Evolutionary conservation across 2,113 vertebrate genomes (phyloP), one percentile per base, ranked within the genome.

Genomic region (Cyanoderma ruficeps): DNA sequence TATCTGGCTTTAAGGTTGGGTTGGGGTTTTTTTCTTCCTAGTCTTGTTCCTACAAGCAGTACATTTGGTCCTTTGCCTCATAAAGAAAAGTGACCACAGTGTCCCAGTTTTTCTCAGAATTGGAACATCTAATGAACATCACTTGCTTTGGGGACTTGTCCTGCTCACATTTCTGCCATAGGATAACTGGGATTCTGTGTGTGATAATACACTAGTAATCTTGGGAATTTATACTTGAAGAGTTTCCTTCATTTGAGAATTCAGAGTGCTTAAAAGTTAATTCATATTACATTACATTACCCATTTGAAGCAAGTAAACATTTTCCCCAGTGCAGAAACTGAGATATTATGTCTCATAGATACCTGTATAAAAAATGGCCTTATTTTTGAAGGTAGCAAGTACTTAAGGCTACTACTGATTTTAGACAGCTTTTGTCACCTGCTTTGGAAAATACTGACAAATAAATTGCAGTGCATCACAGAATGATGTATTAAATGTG

Each of bases 51-150:
- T 83, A 63, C 24, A 46, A 77, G n/a, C 20, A 72, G n/a, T 65
- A 80, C 47, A 86, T 77, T 74, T 52, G 59, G 47, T 83, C 37
- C 42, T 80, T 77, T 96, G 71, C 47, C 27, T 47, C 79, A 50
- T 46, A 22, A 22, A 5, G 88, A 91, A 74, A 87, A 74, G 59
- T 46, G 10, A 80, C 89, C 46, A 89, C 10, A 31, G 35, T 92
- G 89, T 83, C 76, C 86, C 69, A 93, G 2, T 89, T 95, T 97
- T 90, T 91, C 35, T 95, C 52, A 68, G 93, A 96, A 83, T 6
- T 94, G 80, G 80, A 93, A 70, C 64, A 71, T 55, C 55, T 92
- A 63, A 80, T 50, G 67, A 89, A 90, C 30, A 64, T 60, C 41
- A 41, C 28, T 92, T 89, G 39, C 86, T 95, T 94, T 82, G 64